Base-by-base conservation (phyloP, 2,888 invertebrate species). In the Cerceris rybyensis region DNA sequence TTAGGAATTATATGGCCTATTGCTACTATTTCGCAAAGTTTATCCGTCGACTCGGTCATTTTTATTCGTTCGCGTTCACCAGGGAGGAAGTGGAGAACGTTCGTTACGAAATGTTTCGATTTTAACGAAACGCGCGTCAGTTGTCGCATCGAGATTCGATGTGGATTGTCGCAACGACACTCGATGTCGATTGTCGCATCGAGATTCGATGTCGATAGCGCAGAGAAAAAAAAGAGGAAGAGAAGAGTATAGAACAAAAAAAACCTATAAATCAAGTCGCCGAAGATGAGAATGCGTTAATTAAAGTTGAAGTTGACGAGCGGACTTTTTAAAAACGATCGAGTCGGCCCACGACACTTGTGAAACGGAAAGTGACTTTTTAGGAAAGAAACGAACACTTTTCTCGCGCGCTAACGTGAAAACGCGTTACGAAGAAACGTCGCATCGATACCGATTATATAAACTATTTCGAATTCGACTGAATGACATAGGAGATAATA, bases 401-500 rank as follows among this genome's bases (percentile, higher is more conserved):
- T 72, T 73, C 70, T 83, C 73, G 77, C 77, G 82, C 73, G 76
- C 72, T 76, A 72, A 75, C 78, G 58, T 52, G 70, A 50, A 76
- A 66, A 65, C 52, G 74, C 79, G 84, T 80, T 66, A 67, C 55
- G 69, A 50, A 69, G 57, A 42, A 63, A 58, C 73, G 75, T 73
- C 82, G 75, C 82, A 71, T 74, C 75, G 80, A 74, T 75, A 69
- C 69, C 13, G 76, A 67, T 55, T 70, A 74, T 78, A 70, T 78
- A 80, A 78, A 81, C 83, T 84, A 84, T 79, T 85, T 85, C 85
- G 81, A 90, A 91, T 89, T 91, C 84, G 91, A 90, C 89, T 90
- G 91, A 90, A 86, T 86, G 85, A 87, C 84, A 83, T 88, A 89
- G 85, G 75, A 86, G 80, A 88, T 88, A 86, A 86, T 88, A 88